Conservation (phyloP, 2,113 vertebrate species). For the Mustelus asterias region DNA sequence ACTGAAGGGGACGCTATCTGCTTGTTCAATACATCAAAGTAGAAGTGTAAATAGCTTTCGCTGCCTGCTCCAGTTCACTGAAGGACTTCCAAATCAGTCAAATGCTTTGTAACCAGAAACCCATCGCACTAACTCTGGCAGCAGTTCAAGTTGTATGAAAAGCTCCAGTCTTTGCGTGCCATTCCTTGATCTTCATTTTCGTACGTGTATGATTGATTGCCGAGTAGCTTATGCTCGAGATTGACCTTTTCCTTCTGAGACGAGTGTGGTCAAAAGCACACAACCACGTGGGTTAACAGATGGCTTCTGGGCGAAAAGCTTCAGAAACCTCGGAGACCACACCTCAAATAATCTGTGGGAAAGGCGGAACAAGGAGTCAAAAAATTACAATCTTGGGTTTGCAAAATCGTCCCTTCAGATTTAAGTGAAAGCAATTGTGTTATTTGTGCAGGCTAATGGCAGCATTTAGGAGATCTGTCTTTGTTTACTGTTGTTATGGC, state of each 20-base stretch:
- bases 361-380: not conserved
- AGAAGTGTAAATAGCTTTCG: not conserved
- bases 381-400: not conserved
- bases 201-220: not conserved
- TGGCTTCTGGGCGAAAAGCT: not conserved
- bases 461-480: not conserved
- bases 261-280: not conserved
- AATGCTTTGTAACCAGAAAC: not conserved
- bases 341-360: conserved; percentile 18
- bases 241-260: conserved; percentile 4
- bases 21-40: not conserved
- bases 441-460: not conserved
- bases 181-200: not conserved
- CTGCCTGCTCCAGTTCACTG: too few relatives aligned
- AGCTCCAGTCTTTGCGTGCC: not conserved
- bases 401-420: not conserved
- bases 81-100: not conserved
- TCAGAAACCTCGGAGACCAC: conserved; percentile 20
- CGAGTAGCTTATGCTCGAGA: not conserved
- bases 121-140: not conserved
- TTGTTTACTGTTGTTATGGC: not conserved
- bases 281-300: not conserved
- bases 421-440: not conserved
- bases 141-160: not conserved
- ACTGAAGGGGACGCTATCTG: not conserved